Evolutionary conservation across 1,140 invertebrate genomes (phyloP).

Genomic region (Saccostrea cuccullata): DNA sequence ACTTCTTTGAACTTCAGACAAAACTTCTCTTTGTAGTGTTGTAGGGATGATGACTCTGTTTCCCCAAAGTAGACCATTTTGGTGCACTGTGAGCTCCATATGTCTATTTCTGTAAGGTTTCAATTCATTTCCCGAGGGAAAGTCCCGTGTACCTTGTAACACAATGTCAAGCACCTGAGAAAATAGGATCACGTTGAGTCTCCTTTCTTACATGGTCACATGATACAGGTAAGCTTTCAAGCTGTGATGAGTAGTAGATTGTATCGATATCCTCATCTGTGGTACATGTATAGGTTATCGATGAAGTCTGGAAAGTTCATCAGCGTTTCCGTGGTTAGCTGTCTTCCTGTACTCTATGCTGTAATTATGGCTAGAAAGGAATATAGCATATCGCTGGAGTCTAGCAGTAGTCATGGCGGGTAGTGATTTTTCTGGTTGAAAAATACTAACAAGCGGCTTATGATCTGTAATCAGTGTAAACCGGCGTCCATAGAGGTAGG

Average conservation of each 20-base stretch:
- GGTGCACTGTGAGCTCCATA: conserved; percentile 44
- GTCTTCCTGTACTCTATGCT: conserved; percentile 46
- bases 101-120: conserved; percentile 47
- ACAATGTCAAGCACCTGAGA: neutral
- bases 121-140: neutral
- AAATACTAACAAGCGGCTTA: conserved; percentile 49
- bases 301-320: conserved; percentile 44
- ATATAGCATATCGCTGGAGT: conserved; percentile 75
- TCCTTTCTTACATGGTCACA: conserved; percentile 8
- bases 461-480: conserved; percentile 55
- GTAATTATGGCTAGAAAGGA: conserved; percentile 44
- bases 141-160: neutral
- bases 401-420: conserved; percentile 64
- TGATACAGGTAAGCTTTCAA: conserved; percentile 43
- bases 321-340: conserved; percentile 46
- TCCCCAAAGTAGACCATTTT: conserved; percentile 59
- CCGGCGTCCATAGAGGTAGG: conserved; percentile 75
- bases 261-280: neutral
- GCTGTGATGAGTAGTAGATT: conserved; percentile 18
- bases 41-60: conserved; percentile 76
- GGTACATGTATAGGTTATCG: neutral
- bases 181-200: conserved; percentile 3
- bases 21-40: conserved; percentile 70
- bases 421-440: conserved; percentile 59
- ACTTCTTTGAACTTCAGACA: conserved; percentile 78